phyloP scores from a whole-genome alignment of 2,888 invertebrate genomes.

The Nymphalis urticae region DNA sequence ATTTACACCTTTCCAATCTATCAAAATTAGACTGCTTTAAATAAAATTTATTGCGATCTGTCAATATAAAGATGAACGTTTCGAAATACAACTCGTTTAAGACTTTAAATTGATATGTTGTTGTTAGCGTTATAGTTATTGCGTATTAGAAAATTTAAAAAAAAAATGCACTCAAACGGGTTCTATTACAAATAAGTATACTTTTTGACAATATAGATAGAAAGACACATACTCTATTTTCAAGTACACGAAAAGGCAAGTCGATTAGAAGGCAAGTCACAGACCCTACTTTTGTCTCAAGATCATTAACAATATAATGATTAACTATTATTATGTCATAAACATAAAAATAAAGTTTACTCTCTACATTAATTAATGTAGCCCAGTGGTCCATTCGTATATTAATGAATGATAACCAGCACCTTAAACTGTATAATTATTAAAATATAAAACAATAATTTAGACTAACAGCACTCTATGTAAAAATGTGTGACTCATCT shows the following conservation, averaged over 20 bases:
- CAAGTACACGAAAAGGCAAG: slow-evolving; percentile 66
- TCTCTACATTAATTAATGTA: slow-evolving; percentile 55
- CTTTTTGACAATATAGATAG: slow-evolving; percentile 13
- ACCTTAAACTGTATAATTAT: slow-evolving; percentile 50
- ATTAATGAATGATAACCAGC: slow-evolving; percentile 58
- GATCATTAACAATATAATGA: slow-evolving; percentile 51
- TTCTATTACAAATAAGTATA: slow-evolving; percentile 9
- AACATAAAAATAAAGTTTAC: slow-evolving; percentile 60
- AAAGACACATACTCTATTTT: slow-evolving; percentile 46
- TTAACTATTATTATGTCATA: slow-evolving; percentile 63
- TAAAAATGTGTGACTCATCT: slow-evolving; percentile 56
- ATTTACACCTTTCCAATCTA: slow-evolving; percentile 39
- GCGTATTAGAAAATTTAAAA: slow-evolving; percentile 15
- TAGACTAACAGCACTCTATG: slow-evolving; percentile 61
- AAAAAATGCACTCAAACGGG: not conserved
- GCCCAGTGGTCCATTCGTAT: slow-evolving; percentile 54
- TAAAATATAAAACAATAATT: slow-evolving; percentile 61
- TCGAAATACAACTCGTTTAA: slow-evolving; percentile 29
- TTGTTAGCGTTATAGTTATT: slow-evolving; percentile 43
- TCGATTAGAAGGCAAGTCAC: slow-evolving; percentile 69
- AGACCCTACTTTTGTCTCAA: slow-evolving; percentile 58
- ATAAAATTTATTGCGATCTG: slow-evolving; percentile 32
- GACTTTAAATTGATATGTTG: slow-evolving; percentile 58
- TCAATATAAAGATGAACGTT: slow-evolving; percentile 29
- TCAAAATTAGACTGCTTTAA: slow-evolving; percentile 30